Evolutionary conservation across 1,140 invertebrate species (phyloP).

Genomic region (Kradibia gibbosae): DNA sequence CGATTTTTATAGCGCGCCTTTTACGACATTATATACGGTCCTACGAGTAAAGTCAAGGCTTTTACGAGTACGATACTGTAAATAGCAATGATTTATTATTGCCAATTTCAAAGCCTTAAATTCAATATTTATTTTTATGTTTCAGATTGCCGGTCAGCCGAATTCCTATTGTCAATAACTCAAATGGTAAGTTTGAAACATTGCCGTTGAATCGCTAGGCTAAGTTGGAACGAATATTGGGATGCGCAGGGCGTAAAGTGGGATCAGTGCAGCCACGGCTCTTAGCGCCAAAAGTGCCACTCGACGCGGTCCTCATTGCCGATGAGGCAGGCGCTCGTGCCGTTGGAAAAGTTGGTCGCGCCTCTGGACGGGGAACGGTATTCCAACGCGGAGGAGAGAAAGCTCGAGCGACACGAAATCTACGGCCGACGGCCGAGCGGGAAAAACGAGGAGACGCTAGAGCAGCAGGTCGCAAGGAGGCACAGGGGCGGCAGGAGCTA

Average conservation of each 20-base stretch:
- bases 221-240: background rate
- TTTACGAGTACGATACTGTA: background rate
- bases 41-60: background rate
- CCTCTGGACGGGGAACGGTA: background rate
- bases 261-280: background rate
- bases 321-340: background rate
- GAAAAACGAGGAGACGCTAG: slow-evolving; percentile 6
- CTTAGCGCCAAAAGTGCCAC: background rate
- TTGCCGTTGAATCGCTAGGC: background rate
- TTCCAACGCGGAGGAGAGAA: background rate
- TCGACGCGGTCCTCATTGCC: background rate
- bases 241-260: background rate
- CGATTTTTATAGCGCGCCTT: background rate
- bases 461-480: background rate
- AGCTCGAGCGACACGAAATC: slow-evolving; percentile 31
- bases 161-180: slow-evolving; percentile 23
- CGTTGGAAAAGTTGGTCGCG: slow-evolving; percentile 5
- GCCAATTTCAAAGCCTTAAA: background rate
- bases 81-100: background rate
- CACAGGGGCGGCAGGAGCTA: no score
- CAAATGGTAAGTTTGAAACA: slow-evolving; percentile 34
- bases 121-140: slow-evolving; percentile 13
- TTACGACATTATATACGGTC: background rate
- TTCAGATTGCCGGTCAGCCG: slow-evolving; percentile 15
- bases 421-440: background rate